A percentile compares a stretch with the other conserved stretches of the same genome.
Conservation (phyloP, 2,797 vertebrate genomes). For the Lutjanus argentimaculatus region DNA sequence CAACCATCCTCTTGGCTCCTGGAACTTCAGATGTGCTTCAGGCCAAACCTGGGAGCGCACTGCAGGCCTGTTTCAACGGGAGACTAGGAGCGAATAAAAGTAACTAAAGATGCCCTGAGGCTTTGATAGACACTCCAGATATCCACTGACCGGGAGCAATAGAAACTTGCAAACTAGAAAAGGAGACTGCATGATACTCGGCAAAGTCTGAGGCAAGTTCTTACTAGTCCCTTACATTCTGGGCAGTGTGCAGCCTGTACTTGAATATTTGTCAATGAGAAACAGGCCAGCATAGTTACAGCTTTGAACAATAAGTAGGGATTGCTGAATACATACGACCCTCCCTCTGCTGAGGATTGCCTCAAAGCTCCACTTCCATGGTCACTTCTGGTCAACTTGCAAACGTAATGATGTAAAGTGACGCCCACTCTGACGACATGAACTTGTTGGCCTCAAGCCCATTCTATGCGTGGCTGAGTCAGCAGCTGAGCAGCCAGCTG, state of each 20-base stretch:
- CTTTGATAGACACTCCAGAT: slow-evolving; percentile 44
- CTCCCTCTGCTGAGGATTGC: slow-evolving; percentile 9
- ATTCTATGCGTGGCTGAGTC: slow-evolving; percentile 10
- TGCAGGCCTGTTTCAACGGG: slow-evolving; percentile 41
- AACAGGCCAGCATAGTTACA: slow-evolving; percentile 21
- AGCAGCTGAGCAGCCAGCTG: slow-evolving; percentile 23
- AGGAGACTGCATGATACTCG: slow-evolving; percentile 39
- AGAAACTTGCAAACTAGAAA: slow-evolving; percentile 42
- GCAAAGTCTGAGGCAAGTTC: slow-evolving; percentile 61
- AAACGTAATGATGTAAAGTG: slow-evolving; percentile 38
- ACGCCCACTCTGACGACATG: slow-evolving; percentile 39
- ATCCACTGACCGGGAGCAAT: slow-evolving; percentile 57
- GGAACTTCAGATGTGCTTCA: slow-evolving; percentile 20
- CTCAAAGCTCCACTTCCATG: neutral
- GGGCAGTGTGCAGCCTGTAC: slow-evolving; percentile 29
- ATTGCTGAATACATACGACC: neutral
- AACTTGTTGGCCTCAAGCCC: slow-evolving; percentile 32
- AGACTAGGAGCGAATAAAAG: slow-evolving; percentile 30
- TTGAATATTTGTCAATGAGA: slow-evolving; percentile 48
- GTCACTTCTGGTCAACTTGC: slow-evolving; percentile 12
- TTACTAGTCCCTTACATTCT: slow-evolving; percentile 67
- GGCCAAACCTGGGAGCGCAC: slow-evolving; percentile 15
- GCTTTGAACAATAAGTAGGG: slow-evolving; percentile 2
- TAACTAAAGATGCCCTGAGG: slow-evolving; percentile 43
- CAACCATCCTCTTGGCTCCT: neutral